A percentile compares a stretch with the other conserved stretches of the same genome.
Conservation (phyloP, 2,113 vertebrate species). For the Ondatra zibethicus region DNA sequence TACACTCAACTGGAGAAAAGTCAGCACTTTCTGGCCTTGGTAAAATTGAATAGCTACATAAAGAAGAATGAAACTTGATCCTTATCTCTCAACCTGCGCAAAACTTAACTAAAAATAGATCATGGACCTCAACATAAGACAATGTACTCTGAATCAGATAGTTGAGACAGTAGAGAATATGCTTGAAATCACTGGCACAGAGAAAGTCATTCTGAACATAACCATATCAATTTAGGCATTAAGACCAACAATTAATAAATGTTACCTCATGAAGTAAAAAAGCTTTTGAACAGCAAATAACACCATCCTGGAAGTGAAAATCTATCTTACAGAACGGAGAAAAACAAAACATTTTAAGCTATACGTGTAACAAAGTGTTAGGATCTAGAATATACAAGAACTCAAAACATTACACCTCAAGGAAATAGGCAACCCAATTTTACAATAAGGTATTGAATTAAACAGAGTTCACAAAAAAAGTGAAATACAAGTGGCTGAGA, state of each 20-base stretch:
- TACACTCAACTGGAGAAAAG: neutral
- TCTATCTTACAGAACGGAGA: neutral
- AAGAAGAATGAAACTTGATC: neutral
- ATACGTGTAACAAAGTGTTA: neutral
- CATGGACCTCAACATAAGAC: neutral
- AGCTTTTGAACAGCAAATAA: neutral
- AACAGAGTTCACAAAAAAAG: neutral
- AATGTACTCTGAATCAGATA: neutral
- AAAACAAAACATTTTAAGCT: neutral
- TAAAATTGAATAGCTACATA: neutral
- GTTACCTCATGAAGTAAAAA: neutral
- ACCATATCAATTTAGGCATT: neutral
- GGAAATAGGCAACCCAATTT: neutral
- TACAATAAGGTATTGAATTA: neutral
- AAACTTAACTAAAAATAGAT: neutral
- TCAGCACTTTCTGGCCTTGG: neutral
- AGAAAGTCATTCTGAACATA: neutral
- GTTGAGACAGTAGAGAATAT: neutral
- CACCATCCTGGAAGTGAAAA: neutral
- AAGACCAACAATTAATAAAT: neutral
- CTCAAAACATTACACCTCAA: neutral
- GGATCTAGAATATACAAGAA: neutral
- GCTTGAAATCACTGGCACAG: neutral
- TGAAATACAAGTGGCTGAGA: neutral
- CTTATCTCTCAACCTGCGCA: neutral